Evolutionary conservation across 2,113 vertebrate species (phyloP).

Genomic region (Diadophis punctatus): DNA sequence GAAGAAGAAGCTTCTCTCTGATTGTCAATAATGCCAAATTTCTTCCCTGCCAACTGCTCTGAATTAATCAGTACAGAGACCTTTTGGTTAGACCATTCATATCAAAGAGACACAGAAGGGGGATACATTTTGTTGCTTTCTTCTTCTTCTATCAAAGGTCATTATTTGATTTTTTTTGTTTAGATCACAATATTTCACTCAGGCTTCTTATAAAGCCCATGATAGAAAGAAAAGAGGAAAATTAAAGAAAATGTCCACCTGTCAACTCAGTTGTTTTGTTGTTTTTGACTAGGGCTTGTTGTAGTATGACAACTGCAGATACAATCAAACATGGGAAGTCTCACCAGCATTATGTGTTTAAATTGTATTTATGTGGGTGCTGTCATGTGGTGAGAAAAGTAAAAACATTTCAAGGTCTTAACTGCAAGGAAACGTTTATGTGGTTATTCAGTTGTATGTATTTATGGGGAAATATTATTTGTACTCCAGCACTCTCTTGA

Average conservation of each 20-base stretch:
- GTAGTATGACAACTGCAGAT: background rate
- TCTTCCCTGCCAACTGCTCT: background rate
- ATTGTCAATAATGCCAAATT: background rate
- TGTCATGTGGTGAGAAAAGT: background rate
- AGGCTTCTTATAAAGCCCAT: background rate
- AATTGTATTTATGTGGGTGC: background rate
- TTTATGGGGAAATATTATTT: background rate
- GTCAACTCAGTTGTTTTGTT: background rate
- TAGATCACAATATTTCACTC: background rate
- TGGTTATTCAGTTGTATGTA: background rate
- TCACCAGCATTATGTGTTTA: background rate
- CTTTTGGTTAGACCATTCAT: background rate
- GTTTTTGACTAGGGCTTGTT: background rate
- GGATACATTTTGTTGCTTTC: background rate
- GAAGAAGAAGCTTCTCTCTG: too few species aligned
- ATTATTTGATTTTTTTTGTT: background rate
- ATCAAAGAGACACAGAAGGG: background rate
- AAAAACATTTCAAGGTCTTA: background rate
- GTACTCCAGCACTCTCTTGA: background rate
- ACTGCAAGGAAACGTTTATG: background rate
- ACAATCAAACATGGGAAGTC: background rate
- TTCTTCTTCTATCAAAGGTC: background rate
- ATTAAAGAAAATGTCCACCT: background rate
- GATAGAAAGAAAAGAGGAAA: background rate
- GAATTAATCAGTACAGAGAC: background rate